Base-by-base conservation (phyloP, 1,140 invertebrate genomes). In the Sminthurides bifidus region DNA sequence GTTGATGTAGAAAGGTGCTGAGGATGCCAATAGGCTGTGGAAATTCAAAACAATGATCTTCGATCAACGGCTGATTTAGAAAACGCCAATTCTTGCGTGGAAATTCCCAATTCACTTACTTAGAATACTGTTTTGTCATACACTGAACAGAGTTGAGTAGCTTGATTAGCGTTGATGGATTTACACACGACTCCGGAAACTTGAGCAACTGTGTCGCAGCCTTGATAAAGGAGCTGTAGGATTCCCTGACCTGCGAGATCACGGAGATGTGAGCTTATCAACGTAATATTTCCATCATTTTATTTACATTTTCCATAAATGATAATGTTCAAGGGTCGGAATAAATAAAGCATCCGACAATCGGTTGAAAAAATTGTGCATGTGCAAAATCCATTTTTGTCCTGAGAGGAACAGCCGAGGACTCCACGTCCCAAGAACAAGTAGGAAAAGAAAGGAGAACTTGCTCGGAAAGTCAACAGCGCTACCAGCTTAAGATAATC, bases 121-220 rank as follows among this genome's bases (percentile, higher is more conserved):
- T 33, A 15, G 51, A 45, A 30, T 52, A 31, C n/a, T 37, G 44
- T 21, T 37, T 31, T n/a, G 44, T 50, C 40, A 56, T 48, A 21
- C 30, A 21, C 43, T 41, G 29, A 38, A 54, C 38, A 17, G 48
- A 37, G 3, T 48, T 26, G 30, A 50, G 48, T 19, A 56, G 43
- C n/a, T 17, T 40, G 17, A 56, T 8, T 8, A 60, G 8, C 30
- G 26, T 53, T 27, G 27, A 41, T 19, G 48, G 37, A 27, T 56
- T 17, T 4, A 56, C 59, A 52, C 54, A 60, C 3, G 54, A 49
- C n/a, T 54, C 45, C 15, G 45, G 51, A 24, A 54, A 53, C n/a
- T 41, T 41, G 29, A 56, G 45, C 21, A 60, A 40, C 40, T 43
- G 38, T n/a, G 8, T 21, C 37, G 50, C 43, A 29, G 53, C 44